phyloP scores from a whole-genome alignment of 2,797 vertebrate species.

The Enteromius paludinosus region DNA sequence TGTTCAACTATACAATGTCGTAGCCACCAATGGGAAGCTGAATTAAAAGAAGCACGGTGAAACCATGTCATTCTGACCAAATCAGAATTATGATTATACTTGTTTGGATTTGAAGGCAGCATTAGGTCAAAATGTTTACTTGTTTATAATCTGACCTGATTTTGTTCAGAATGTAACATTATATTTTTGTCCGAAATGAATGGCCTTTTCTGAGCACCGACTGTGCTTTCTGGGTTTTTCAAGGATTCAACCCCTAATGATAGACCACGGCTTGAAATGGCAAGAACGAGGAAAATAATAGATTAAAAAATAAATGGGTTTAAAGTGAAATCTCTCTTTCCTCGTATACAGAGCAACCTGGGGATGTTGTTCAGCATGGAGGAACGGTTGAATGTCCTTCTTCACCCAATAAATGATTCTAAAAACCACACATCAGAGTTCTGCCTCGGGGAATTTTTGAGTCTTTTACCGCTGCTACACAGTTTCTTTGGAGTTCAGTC shows the following conservation, averaged over 20 bases:
- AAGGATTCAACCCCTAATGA: constrained; percentile 58
- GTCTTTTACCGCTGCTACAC: constrained; percentile 10
- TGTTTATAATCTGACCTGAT: constrained; percentile 64
- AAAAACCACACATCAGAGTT: constrained; percentile 34
- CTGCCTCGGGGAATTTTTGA: constrained; percentile 10
- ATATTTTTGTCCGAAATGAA: constrained; percentile 63
- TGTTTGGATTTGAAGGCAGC: constrained; percentile 34
- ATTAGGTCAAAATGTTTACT: constrained; percentile 30
- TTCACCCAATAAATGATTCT: constrained; percentile 69
- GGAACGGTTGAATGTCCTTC: constrained; percentile 70
- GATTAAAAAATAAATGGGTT: constrained; percentile 15
- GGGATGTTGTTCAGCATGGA: constrained; percentile 63
- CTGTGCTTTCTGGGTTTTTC: constrained; percentile 73
- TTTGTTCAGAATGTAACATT: constrained; percentile 58
- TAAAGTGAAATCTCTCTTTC: constrained; percentile 27
- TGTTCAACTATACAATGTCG: background rate
- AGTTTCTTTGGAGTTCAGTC: background rate
- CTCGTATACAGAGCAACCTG: constrained; percentile 35
- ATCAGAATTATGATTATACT: background rate
- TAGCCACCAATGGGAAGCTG: background rate
- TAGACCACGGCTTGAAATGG: background rate
- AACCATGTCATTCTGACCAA: background rate
- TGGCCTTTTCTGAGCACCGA: constrained; percentile 76
- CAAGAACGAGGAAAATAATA: constrained; percentile 6
- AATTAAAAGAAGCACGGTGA: background rate